Percentiles rank a stretch among this genome's conserved stretches.
These are phyloP conservation scores for Heterotis niloticus DNA, from an alignment of 2,113 vertebrate species.

Conservation along the genomic window DNA sequence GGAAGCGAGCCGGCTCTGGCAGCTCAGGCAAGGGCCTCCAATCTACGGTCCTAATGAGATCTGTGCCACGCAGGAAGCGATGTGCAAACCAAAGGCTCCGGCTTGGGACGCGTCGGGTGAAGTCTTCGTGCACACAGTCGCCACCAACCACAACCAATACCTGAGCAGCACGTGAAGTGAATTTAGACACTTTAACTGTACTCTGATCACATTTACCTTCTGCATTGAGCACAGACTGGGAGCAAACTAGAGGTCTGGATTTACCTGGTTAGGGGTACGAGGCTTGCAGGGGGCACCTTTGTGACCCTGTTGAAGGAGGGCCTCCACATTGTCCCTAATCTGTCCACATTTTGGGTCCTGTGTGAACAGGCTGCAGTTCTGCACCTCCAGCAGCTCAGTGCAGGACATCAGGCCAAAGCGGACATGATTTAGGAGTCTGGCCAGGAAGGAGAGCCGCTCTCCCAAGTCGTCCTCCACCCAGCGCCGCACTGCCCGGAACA, in stretches of 20 bases:
- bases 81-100: slow-evolving; percentile 64
- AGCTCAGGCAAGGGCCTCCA: slow-evolving; percentile 61
- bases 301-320: slow-evolving; percentile 34
- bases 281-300: slow-evolving; percentile 47
- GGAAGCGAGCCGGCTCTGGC: slow-evolving; percentile 65
- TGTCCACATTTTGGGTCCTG: slow-evolving; percentile 17
- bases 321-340: slow-evolving; percentile 10
- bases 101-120: slow-evolving; percentile 59
- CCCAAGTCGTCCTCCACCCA: slow-evolving; percentile 63
- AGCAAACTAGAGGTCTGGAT: not conserved
- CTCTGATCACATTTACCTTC: not conserved
- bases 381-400: slow-evolving; percentile 62
- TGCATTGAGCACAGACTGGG: not conserved
- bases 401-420: slow-evolving; percentile 71
- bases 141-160: slow-evolving; percentile 72
- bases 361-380: slow-evolving; percentile 39
- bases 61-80: slow-evolving; percentile 61
- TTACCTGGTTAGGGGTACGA: slow-evolving; percentile 54
- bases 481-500: slow-evolving; percentile 56
- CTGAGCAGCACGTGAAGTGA: not conserved
- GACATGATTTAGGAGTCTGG: slow-evolving; percentile 55
- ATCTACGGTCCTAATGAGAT: slow-evolving; percentile 65
- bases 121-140: slow-evolving; percentile 57
- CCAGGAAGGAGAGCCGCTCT: slow-evolving; percentile 48
- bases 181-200: not conserved